Conservation (phyloP, 2,113 vertebrate species). For the Syngnathoides biaculeatus region DNA sequence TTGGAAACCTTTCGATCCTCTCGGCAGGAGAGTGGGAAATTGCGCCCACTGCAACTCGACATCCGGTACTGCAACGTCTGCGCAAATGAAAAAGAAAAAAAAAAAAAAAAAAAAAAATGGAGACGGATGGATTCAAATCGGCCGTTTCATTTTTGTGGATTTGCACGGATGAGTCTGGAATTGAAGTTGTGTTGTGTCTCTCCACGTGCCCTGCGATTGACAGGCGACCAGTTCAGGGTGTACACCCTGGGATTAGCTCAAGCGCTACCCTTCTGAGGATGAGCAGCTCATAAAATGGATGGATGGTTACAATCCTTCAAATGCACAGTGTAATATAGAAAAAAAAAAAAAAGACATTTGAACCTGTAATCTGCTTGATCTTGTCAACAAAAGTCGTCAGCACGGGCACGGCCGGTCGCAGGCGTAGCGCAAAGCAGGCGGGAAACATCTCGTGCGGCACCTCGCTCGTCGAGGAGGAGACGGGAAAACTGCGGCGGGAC, state of each 20-base stretch:
- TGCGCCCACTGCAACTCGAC: conserved; percentile 68
- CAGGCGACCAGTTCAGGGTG: no score
- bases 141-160: no score
- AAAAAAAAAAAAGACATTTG: neutral
- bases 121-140: no score
- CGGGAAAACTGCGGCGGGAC: conserved; percentile 52
- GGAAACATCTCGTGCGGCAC: conserved; percentile 59
- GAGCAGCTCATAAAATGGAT: no score
- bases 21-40: conserved; percentile 60
- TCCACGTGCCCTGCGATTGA: no score
- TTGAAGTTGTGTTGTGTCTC: no score
- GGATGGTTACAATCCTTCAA: no score
- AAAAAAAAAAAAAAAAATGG: neutral
- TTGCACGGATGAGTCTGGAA: no score
- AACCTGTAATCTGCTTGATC: conserved; percentile 76
- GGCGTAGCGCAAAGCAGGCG: conserved; percentile 76
- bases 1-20: conserved; percentile 6
- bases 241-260: no score
- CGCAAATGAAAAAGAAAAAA: no score
- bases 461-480: conserved; percentile 61
- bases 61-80: conserved; percentile 51
- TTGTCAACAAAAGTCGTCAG: conserved; percentile 61
- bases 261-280: no score
- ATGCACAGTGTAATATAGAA: neutral
- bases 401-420: conserved; percentile 71